phyloP scores from a whole-genome alignment of 2,888 invertebrate genomes.

The Tricholauxania praeusta region DNA sequence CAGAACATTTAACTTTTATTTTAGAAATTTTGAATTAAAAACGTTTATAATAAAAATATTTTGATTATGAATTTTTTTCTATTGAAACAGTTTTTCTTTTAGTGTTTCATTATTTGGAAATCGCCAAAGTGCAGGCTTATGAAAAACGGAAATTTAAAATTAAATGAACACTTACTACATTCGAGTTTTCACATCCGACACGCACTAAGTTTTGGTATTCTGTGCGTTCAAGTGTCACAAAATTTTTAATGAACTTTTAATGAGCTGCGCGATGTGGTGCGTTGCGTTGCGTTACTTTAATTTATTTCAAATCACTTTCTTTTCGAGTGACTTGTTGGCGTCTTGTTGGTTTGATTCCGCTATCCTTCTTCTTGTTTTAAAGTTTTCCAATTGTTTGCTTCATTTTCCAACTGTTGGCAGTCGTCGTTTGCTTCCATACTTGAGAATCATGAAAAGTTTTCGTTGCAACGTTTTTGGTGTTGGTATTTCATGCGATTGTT shows the following conservation, averaged over 20 bases:
- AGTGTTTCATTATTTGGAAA: no score
- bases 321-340: not conserved
- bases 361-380: not conserved
- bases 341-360: not conserved
- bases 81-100: no score
- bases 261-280: slow-evolving; percentile 41
- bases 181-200: no score
- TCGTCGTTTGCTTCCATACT: not conserved
- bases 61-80: no score
- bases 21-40: no score
- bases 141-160: no score
- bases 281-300: slow-evolving; percentile 16
- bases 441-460: not conserved
- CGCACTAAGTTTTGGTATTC: not conserved
- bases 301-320: slow-evolving; percentile 10
- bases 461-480: no score
- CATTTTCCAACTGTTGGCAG: not conserved
- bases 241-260: slow-evolving; percentile 50
- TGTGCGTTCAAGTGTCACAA: slow-evolving; percentile 26
- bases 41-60: no score
- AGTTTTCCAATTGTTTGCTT: slow-evolving; percentile 13
- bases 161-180: no score
- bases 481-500: not conserved
- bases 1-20: no score
- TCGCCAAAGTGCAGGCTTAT: no score